phyloP scores from a whole-genome alignment of 92 coral and sea anemone species.

The Umimayanthus kanabou region DNA sequence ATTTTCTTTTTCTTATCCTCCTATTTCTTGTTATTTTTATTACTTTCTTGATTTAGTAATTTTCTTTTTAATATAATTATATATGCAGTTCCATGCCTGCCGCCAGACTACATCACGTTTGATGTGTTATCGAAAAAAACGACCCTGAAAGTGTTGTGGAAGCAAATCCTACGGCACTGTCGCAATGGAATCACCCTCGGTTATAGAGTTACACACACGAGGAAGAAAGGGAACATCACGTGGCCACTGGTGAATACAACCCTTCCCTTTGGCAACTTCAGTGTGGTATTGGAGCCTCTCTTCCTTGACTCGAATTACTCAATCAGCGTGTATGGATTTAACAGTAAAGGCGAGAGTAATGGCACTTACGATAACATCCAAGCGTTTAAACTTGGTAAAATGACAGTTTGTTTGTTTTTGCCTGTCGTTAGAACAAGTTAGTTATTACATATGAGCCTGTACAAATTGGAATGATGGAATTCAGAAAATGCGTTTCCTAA shows the following conservation, averaged over 20 bases:
- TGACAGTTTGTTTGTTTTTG: too few species aligned
- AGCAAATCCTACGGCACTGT: neutral
- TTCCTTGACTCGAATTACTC: constrained; percentile 1
- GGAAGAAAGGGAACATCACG: neutral
- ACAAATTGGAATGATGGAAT: too few species aligned
- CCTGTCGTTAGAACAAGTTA: neutral
- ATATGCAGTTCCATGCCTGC: neutral
- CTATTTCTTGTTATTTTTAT: too few species aligned
- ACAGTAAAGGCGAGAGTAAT: constrained; percentile 6
- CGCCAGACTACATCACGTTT: constrained; percentile 2
- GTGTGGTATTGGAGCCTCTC: neutral
- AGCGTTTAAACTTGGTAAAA: neutral
- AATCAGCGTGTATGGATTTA: neutral
- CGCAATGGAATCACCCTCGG: constrained; percentile 20
- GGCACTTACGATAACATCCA: neutral
- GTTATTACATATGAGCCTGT: neutral
- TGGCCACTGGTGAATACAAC: neutral
- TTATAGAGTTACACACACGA: neutral
- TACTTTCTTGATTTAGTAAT: too few species aligned
- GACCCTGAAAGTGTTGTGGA: neutral
- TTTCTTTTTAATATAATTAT: neutral
- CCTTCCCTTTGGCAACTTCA: neutral
- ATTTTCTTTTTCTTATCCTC: too few species aligned
- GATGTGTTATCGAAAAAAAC: neutral
- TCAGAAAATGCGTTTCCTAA: too few species aligned